A percentile compares a stretch with the other conserved stretches of the same genome.
Conservation (phyloP, 2,113 vertebrate species). For the Pelusios castaneus region DNA sequence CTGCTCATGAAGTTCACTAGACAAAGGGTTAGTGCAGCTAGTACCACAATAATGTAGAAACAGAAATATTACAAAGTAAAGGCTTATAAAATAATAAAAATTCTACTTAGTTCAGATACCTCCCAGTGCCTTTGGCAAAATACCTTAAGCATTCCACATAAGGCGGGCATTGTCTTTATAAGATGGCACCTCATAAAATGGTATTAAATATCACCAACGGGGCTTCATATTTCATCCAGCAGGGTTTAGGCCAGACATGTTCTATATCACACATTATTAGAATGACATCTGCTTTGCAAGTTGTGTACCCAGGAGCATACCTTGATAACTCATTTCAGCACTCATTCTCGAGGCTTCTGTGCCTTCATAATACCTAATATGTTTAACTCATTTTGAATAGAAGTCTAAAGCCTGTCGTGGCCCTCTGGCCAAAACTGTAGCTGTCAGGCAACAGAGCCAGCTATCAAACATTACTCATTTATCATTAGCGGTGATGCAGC, state of each 20-base stretch:
- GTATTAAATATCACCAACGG: slow-evolving; percentile 92
- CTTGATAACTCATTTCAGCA: slow-evolving; percentile 88
- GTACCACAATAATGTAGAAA: slow-evolving; percentile 86
- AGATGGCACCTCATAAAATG: slow-evolving; percentile 94
- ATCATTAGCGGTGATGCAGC: slow-evolving; percentile 84
- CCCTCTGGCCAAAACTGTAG: slow-evolving; percentile 91
- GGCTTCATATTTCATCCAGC: slow-evolving; percentile 92
- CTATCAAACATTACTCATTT: slow-evolving; percentile 90
- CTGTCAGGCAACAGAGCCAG: slow-evolving; percentile 84
- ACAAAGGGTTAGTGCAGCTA: slow-evolving; percentile 80
- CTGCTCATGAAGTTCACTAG: slow-evolving; percentile 72
- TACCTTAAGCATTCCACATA: slow-evolving; percentile 87
- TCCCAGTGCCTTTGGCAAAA: slow-evolving; percentile 85
- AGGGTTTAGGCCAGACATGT: slow-evolving; percentile 88
- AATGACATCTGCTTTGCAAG: slow-evolving; percentile 94
- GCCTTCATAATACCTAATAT: slow-evolving; percentile 85
- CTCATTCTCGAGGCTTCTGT: slow-evolving; percentile 83
- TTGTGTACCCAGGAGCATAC: slow-evolving; percentile 88
- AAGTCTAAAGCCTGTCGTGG: slow-evolving; percentile 86
- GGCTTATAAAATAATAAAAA: slow-evolving; percentile 96
- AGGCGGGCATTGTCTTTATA: slow-evolving; percentile 86
- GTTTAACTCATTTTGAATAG: slow-evolving; percentile 90
- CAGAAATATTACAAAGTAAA: slow-evolving; percentile 91
- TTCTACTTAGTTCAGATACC: slow-evolving; percentile 89
- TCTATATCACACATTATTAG: slow-evolving; percentile 96